Evolutionary conservation across 2,888 invertebrate species (phyloP).

Genomic region (Pegoplata infirma): DNA sequence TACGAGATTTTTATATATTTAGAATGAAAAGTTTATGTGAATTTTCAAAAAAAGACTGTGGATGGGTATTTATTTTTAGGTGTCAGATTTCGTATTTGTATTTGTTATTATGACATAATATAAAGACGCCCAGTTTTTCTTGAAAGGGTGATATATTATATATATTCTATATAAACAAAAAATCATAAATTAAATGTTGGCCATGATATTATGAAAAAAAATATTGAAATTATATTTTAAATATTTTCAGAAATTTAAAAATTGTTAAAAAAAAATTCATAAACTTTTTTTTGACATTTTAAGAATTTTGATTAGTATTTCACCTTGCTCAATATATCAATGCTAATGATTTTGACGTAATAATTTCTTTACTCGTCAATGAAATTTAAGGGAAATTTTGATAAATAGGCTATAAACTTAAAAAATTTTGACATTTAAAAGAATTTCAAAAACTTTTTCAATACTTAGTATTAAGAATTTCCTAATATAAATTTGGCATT

Average conservation of each 20-base stretch:
- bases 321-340: no score
- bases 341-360: no score
- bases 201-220: not conserved
- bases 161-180: not conserved
- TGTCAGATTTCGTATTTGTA: constrained; percentile 48
- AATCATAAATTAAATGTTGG: not conserved
- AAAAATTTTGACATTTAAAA: no score
- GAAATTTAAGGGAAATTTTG: not conserved
- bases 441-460: no score
- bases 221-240: not conserved
- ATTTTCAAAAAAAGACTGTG: constrained; percentile 4
- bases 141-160: not conserved
- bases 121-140: constrained; percentile 12
- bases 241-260: no score
- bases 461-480: not conserved
- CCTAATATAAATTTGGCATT: not conserved
- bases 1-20: constrained; percentile 15
- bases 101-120: constrained; percentile 41
- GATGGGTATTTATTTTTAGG: constrained; percentile 44
- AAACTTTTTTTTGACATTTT: not conserved
- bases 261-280: not conserved
- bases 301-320: no score
- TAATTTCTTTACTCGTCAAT: not conserved
- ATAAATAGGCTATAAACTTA: no score
- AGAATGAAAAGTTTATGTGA: not conserved